Percentiles rank a stretch among this genome's conserved stretches.
Conservation (phyloP, 1,140 invertebrate genomes). For the Meloidogyne floridensis region DNA sequence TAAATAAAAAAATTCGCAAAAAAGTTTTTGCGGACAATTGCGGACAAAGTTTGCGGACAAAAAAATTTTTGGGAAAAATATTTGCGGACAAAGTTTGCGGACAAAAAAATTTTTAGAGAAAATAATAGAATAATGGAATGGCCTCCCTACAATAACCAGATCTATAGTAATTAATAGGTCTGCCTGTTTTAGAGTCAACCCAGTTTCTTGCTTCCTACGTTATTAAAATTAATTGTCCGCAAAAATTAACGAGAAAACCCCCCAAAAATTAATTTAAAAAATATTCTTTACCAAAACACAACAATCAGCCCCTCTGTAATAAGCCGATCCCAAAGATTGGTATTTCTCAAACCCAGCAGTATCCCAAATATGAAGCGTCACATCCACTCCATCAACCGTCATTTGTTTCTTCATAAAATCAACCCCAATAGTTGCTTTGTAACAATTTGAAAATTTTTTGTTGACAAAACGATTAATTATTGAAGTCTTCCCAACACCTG, state of each 20-base stretch:
- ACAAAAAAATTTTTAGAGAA: too few species aligned
- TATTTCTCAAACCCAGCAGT: constrained; percentile 91
- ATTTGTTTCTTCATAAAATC: constrained; percentile 99
- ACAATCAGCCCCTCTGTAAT: constrained; percentile 97
- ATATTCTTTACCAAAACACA: constrained; percentile 77
- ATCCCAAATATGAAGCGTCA: constrained; percentile 75
- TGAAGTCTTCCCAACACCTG: constrained; percentile 89
- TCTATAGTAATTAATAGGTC: too few species aligned
- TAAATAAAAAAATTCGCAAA: too few species aligned
- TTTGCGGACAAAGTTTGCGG: too few species aligned
- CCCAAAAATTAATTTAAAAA: not conserved
- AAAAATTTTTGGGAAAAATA: too few species aligned
- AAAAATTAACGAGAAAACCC: not conserved
- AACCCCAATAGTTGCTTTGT: constrained; percentile 96
- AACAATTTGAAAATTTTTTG: constrained; percentile 99
- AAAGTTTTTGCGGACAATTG: not conserved
- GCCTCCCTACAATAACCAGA: too few species aligned
- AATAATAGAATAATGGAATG: too few species aligned
- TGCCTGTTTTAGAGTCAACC: too few species aligned
- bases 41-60: too few species aligned
- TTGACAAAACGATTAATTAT: constrained; percentile 99
- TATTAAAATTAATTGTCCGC: not conserved
- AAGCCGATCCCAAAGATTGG: constrained; percentile 83
- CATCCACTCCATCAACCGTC: constrained; percentile 94
- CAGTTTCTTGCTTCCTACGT: too few species aligned